These are phyloP conservation scores for Kryptolebias ocellatus DNA, from an alignment of 2,797 vertebrate species.

Conservation along the genomic window DNA sequence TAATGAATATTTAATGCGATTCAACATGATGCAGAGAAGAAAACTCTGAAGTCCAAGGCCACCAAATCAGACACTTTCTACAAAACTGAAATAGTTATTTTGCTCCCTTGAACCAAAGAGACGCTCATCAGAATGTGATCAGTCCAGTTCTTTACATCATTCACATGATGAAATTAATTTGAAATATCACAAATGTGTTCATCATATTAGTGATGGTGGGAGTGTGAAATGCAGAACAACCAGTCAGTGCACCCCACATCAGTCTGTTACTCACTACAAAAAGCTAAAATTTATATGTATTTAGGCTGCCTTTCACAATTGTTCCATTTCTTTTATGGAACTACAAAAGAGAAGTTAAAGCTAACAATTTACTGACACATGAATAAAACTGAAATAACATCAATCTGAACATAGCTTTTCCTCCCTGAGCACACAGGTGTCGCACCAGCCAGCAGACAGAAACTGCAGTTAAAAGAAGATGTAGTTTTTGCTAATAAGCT, in stretches of 20 bases:
- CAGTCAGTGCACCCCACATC: not conserved
- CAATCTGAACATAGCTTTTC: too few relatives aligned
- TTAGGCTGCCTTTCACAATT: not conserved
- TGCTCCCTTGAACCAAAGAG: not conserved
- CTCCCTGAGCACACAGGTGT: not conserved
- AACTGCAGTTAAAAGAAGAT: slow-evolving; percentile 13
- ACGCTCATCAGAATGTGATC: slow-evolving; percentile 16
- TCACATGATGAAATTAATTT: slow-evolving; percentile 20
- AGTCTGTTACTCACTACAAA: slow-evolving; percentile 9
- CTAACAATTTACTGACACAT: too few relatives aligned
- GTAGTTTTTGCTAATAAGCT: slow-evolving; percentile 11
- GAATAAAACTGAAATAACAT: too few relatives aligned
- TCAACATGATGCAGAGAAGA: slow-evolving; percentile 2
- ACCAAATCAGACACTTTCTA: not conserved
- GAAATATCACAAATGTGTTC: slow-evolving; percentile 4
- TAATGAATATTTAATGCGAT: slow-evolving; percentile 21
- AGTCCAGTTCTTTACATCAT: slow-evolving; percentile 4
- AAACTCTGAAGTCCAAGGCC: slow-evolving; percentile 11
- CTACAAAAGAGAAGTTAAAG: too few relatives aligned
- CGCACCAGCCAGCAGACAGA: too few relatives aligned
- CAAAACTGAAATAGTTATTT: slow-evolving; percentile 14
- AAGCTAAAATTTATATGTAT: not conserved
- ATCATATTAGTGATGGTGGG: not conserved
- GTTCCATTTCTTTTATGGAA: not conserved
- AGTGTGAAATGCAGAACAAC: not conserved